phyloP scores from a whole-genome alignment of 2,113 vertebrate species.

The Murina feae region DNA sequence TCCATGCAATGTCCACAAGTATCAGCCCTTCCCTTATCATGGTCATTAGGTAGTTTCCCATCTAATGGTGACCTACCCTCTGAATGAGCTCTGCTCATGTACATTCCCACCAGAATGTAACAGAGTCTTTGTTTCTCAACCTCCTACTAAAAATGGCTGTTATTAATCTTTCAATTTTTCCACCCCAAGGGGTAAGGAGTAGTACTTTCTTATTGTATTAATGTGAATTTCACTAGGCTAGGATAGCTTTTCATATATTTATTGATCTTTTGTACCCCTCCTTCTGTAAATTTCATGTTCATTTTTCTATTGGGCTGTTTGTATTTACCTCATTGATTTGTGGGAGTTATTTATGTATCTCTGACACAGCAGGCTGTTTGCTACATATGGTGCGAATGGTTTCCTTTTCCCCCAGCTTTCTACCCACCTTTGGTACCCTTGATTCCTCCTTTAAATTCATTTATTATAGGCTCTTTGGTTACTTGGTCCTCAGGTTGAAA shows the following conservation, averaged over 20 bases:
- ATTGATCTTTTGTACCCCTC: not conserved
- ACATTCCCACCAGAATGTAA: no score
- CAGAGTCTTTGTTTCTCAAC: not conserved
- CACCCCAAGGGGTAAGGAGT: not conserved
- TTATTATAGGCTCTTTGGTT: not conserved
- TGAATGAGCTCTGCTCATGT: not conserved
- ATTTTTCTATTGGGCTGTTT: not conserved
- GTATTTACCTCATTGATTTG: not conserved
- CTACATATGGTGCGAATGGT: not conserved
- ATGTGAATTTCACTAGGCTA: not conserved
- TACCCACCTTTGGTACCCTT: not conserved
- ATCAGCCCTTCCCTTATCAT: not conserved
- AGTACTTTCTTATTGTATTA: constrained; percentile 8
- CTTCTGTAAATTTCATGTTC: not conserved
- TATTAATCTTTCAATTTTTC: not conserved
- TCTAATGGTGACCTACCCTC: not conserved
- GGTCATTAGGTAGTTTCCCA: not conserved
- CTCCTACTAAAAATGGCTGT: not conserved
- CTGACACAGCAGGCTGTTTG: not conserved
- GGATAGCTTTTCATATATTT: not conserved
- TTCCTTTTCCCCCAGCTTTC: not conserved
- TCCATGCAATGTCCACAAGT: not conserved
- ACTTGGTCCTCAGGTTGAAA: not conserved
- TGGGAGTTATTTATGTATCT: not conserved
- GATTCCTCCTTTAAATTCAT: fast-evolving